Percentiles rank a stretch among this genome's conserved stretches.
Conservation (phyloP, 2,113 vertebrate genomes). For the Bufo gargarizans region DNA sequence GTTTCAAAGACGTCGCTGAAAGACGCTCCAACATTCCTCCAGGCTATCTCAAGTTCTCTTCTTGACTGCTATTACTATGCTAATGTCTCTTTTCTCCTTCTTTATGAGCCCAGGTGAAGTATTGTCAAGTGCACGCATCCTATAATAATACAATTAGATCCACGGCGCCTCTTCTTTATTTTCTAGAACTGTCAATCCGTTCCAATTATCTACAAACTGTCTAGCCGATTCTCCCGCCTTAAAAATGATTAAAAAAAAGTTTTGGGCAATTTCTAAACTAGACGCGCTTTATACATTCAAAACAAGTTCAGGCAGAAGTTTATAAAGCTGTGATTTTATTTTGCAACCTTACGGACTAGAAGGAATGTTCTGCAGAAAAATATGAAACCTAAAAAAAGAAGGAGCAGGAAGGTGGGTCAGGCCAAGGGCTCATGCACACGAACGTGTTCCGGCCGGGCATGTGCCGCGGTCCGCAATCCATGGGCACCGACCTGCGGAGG, state of each 20-base stretch:
- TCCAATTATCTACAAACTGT: neutral
- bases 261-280: neutral
- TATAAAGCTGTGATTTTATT: neutral
- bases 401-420: too few species aligned
- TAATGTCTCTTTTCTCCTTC: conserved; percentile 32
- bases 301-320: neutral
- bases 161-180: conserved; percentile 1
- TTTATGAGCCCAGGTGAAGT: conserved; percentile 27
- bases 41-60: conserved; percentile 1
- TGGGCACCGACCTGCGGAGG: too few species aligned
- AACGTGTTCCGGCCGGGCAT: too few species aligned
- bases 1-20: conserved; percentile 27
- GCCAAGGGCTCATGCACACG: too few species aligned
- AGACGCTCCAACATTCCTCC: conserved; percentile 15
- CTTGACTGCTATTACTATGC: conserved; percentile 47
- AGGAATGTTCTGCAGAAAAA: too few species aligned
- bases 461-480: too few species aligned
- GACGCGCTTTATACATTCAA: neutral
- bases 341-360: neutral
- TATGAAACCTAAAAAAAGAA: too few species aligned
- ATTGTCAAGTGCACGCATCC: conserved; percentile 36
- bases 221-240: neutral
- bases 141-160: conserved; percentile 19
- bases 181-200: neutral
- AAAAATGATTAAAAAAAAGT: neutral